Percentiles rank a stretch among this genome's conserved stretches.
phyloP scores from a whole-genome alignment of 2,113 vertebrate genomes.

The Periophthalmus modestus region DNA sequence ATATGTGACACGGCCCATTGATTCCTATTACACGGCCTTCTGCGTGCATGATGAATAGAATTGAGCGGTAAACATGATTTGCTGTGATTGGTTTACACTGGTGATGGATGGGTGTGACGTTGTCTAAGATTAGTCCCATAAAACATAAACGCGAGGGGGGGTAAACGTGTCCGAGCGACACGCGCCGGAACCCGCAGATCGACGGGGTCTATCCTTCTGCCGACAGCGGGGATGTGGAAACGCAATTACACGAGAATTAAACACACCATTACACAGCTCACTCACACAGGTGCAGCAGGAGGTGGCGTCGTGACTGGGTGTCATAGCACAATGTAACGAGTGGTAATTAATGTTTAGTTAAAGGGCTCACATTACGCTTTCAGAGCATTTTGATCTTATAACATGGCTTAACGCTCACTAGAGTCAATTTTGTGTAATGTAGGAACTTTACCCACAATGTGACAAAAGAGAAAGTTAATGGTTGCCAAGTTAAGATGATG shows the following conservation, averaged over 20 bases:
- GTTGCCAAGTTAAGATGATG: too few relatives aligned
- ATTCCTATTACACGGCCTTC: background rate
- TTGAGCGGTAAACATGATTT: background rate
- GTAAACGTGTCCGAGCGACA: background rate
- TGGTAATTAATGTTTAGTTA: too few relatives aligned
- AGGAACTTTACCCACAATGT: too few relatives aligned
- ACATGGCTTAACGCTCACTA: too few relatives aligned
- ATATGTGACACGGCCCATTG: background rate
- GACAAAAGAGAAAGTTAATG: too few relatives aligned
- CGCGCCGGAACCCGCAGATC: background rate
- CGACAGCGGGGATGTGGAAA: background rate
- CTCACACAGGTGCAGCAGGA: background rate
- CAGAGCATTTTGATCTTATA: too few relatives aligned
- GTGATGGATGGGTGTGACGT: background rate
- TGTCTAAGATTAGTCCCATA: slow-evolving; percentile 1
- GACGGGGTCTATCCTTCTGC: background rate
- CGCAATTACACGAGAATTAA: background rate
- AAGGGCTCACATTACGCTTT: too few relatives aligned
- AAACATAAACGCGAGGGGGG: background rate
- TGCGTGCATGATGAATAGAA: background rate
- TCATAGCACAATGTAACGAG: too few relatives aligned
- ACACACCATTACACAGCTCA: background rate
- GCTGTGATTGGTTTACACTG: background rate
- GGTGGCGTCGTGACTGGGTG: too few relatives aligned
- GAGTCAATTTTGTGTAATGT: too few relatives aligned